phyloP scores from a whole-genome alignment of 2,113 vertebrate species.

The Strix uralensis region DNA sequence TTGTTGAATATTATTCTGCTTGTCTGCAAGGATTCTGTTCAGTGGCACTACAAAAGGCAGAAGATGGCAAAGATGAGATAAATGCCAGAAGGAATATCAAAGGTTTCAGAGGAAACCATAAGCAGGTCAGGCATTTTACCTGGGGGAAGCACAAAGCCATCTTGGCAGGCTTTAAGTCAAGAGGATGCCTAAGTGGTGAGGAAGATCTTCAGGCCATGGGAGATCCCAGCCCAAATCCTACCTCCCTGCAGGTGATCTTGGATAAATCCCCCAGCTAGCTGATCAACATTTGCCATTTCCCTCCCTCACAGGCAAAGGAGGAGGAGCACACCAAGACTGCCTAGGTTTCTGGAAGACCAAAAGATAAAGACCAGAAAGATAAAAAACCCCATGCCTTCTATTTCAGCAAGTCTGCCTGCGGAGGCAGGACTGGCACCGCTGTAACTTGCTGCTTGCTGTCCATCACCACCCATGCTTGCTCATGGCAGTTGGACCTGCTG shows the following conservation, averaged over 20 bases:
- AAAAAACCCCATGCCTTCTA: rapidly evolving
- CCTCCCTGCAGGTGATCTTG: not conserved
- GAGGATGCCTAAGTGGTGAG: not conserved
- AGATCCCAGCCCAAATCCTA: not conserved
- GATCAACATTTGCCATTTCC: not conserved
- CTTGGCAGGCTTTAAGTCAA: not conserved
- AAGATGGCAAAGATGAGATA: not conserved
- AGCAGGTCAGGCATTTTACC: not conserved
- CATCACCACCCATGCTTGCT: not conserved
- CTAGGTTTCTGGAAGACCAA: not conserved
- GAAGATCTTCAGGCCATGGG: not conserved
- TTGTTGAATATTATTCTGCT: not conserved
- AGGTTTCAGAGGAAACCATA: not conserved
- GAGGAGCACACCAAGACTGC: not conserved
- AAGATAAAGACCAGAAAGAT: not conserved
- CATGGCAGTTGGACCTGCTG: not conserved
- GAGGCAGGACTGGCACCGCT: not conserved
- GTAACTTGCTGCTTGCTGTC: not conserved
- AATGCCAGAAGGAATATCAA: not conserved
- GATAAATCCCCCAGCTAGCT: not conserved
- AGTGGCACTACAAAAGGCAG: not conserved
- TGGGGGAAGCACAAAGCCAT: not conserved
- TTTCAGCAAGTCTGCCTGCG: not conserved
- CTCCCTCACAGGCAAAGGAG: not conserved
- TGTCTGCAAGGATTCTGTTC: not conserved